Base-by-base conservation (phyloP, 2,888 invertebrate genomes). In the Cyclophora punctaria region DNA sequence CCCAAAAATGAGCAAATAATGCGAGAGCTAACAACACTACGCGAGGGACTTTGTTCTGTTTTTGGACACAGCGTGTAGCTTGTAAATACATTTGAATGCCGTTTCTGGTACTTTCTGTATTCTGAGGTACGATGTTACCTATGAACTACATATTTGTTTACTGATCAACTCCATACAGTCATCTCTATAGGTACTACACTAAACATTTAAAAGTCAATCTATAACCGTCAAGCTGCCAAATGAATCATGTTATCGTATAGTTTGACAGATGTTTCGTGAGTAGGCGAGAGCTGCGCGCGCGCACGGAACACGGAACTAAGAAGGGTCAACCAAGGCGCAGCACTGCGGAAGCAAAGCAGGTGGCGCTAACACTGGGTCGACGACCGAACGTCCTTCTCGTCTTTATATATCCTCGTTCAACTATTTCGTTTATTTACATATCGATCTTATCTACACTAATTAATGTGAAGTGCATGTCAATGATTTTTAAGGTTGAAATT, bases 361-460 rank as follows among this genome's bases (percentile, higher is more conserved):
- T 57, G 65, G 49, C 53, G 58, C 55, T 58, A 5, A 37, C 50
- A 52, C 54, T 61, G 57, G 77, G 75, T 73, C 75, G 71, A 57
- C 70, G 76, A 73, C 72, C 74, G 70, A 63, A 54, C 55, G 63
- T 66, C 69, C 67, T 69, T 72, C 66, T 66, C 58, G 51, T 53
- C 63, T 63, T 62, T 62, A 64, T 62, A 60, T 20, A 20, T 20
- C 20, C 20, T 20, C 20, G 20, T 20, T 20, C 20, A 20, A 57
- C 56, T 20, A 20, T 20, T 57, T 45, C 48, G 54, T 48, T 45
- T 51, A 35, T 48, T 46, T 52, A 48, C 50, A 51, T 49, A 51
- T 44, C 43, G 45, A 44, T 46, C 45, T 49, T 50, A 48, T 55
- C 44, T 50, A 44, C 49, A 49, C 45, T 42, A 20, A 20, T 49